Percentiles rank a stretch among this genome's conserved stretches.
Conservation (phyloP, 2,797 vertebrate genomes). For the Coracias cyanogaster region DNA sequence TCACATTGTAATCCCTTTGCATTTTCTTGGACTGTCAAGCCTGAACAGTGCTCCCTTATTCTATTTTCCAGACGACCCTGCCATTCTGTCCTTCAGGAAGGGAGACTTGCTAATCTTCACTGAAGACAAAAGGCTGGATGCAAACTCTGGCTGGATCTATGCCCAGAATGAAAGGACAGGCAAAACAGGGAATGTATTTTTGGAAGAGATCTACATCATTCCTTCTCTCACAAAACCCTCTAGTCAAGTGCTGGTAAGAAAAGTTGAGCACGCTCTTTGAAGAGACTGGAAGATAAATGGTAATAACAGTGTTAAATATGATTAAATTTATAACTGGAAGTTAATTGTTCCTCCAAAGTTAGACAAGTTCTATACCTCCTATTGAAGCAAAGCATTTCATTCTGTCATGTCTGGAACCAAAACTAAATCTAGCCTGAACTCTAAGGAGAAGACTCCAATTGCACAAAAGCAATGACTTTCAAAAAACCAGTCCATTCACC, state of each 20-base stretch:
- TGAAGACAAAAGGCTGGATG: constrained; percentile 81
- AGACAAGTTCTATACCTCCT: neutral
- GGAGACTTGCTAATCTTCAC: constrained; percentile 90
- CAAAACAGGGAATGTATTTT: constrained; percentile 85
- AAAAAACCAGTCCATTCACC: neutral
- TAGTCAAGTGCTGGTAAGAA: constrained; percentile 88
- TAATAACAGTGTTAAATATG: neutral
- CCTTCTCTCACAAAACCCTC: constrained; percentile 90
- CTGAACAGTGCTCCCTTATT: neutral
- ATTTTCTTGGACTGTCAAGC: neutral
- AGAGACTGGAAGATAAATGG: neutral
- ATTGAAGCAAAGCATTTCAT: neutral
- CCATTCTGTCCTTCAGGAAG: constrained; percentile 89
- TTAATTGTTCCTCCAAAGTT: neutral
- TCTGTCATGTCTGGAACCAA: neutral
- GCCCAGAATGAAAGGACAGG: constrained; percentile 85
- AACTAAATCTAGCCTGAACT: neutral
- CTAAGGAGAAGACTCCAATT: neutral
- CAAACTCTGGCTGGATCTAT: constrained; percentile 84
- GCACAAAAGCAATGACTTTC: neutral
- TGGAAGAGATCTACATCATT: constrained; percentile 84
- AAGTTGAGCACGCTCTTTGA: neutral
- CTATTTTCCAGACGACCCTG: constrained; percentile 83
- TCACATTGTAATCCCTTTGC: neutral
- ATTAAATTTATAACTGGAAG: neutral